Base-by-base conservation (phyloP, 2,113 vertebrate genomes). In the Anolis sagrei region DNA sequence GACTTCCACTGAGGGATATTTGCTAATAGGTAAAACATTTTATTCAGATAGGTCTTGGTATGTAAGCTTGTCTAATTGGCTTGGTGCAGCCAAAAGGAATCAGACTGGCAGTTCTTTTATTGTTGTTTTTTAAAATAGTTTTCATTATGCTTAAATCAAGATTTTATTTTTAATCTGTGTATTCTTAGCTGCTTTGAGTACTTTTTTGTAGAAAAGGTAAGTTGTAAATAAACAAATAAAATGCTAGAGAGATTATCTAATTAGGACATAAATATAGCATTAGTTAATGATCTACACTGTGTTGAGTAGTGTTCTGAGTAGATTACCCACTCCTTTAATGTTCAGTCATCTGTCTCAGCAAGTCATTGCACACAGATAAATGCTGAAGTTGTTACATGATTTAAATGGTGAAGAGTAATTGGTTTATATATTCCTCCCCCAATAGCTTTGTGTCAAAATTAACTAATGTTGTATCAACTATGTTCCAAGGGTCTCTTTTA, bases 361-460 rank as follows among this genome's bases (percentile, higher is more conserved):
- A 44, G 23, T 66, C 61, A 76, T 2, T 27, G 29, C 13, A 84
- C 61, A 66, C 21, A 34, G 44, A 83, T 48, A 84, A 29, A 64
- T 51, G 21, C 32, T 84, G 21, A 84, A 23, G 62, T 76, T 34
- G 19, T 3, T 44, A 58, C 32, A 62, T 39, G n/a, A 54, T 32
- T 58, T 58, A 27, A 9, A 78, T n/a, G 58, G 6, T 44, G 19
- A 62, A 73, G 8, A 32, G 39, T 84, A 84, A 49, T 49, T 23
- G 21, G 73, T 66, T 16, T 84, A 29, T 34, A 2, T 11, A 11
- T 25, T 76, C 54, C 64, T 44, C 51, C 58, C 23, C 51, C 25
- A 49, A 76, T 19, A 51, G 39, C 29, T 66, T 76, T 49, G n/a
- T 51, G 44, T 29, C 23, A 76, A 83, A 83, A 83, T 62, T 74